Evolutionary conservation across 2,797 vertebrate species (phyloP), one percentile per base, ranked within the genome.

Genomic region (Sebastes baramenuke): DNA sequence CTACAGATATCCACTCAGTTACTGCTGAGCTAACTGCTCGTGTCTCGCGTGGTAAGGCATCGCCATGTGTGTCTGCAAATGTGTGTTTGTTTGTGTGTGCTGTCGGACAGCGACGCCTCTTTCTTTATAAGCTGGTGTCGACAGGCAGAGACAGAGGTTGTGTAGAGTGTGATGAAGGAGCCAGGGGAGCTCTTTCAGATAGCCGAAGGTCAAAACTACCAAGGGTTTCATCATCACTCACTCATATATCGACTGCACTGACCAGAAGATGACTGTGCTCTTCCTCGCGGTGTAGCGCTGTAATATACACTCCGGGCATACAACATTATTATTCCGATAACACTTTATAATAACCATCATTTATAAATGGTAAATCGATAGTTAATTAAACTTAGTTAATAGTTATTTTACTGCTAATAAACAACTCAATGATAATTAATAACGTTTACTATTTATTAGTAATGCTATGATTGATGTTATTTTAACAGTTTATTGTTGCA

Each of bases 111-210:
- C 52, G 88, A 87, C 66, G 80, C 58, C 78, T 85, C 81, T 89
- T 75, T 87, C 82, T 75, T 92, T 89, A 94, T 95, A 90, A 79
- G 79, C 81, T 84, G 79, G 91, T 86, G 94, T 64, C 90, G 92
- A 95, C 90, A 93, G 92, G 79, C 75, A 55, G 71, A 89, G 86
- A 89, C 89, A 89, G 88, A 87, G 86, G 82, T 83, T 83, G 79
- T 77, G 75, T 36, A 13, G 85, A 88, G 80, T 84, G 87, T 84
- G 85, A 90, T 86, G 87, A 91, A 81, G 90, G 89, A 88, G 83
- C 75, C 56, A 42, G 58, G 34, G 74, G 83, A 85, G 70, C 88
- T 83, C 64, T 74, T 61, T 89, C 78, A 81, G 83, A 92, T 80
- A 79, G 59, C 76, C 89, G 88, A 92, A 94, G 93, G 94, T 94